Base-by-base conservation (phyloP, 2,888 invertebrate species). In the Drosophila mimetica region DNA sequence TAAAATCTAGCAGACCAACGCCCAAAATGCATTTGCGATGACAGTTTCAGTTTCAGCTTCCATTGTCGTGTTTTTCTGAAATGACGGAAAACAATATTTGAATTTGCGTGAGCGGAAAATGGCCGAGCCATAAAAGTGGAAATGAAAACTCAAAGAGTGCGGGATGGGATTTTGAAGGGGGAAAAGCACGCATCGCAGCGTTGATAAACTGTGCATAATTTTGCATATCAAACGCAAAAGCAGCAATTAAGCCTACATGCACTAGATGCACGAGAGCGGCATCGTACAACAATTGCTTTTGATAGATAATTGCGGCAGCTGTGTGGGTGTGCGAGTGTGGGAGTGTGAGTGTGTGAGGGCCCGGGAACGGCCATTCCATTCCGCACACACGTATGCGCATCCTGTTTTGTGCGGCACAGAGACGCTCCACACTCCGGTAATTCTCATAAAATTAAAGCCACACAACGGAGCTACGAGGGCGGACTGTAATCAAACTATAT, bases 141-240 rank as follows among this genome's bases (percentile, higher is more conserved):
- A 63, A 77, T 67, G 61, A 37, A 73, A 72, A 67, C 55, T 25
- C 55, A 55, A 72, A 61, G 39, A 75, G 54, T 53, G 50, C 58
- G 57, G 2, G n/a, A 20, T 7, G 9, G 41, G 42, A 8, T 28
- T 41, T 34, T 13, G 13, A 22, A 30, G 20, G 16, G 22, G 34
- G 34, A 22, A 52, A 41, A 30, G 37, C 46, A 57, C 41, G 71
- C 71, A 57, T 63, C 73, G 60, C 66, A 54, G 59, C 80, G 80
- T 76, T 72, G 77, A 82, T 85, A 83, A 74, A 79, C 83, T 74
- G 67, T 72, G 80, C 73, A 80, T 75, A 79, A 83, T 86, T 81
- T 86, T 85, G 73, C 78, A 80, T 80, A 80, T 86, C 74, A 83
- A 80, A 76, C 75, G 79, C 74, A 71, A 78, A 59, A 70, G 73